These are phyloP conservation scores for Argyrosomus regius DNA, from an alignment of 2,797 vertebrate species.

Conservation along the genomic window DNA sequence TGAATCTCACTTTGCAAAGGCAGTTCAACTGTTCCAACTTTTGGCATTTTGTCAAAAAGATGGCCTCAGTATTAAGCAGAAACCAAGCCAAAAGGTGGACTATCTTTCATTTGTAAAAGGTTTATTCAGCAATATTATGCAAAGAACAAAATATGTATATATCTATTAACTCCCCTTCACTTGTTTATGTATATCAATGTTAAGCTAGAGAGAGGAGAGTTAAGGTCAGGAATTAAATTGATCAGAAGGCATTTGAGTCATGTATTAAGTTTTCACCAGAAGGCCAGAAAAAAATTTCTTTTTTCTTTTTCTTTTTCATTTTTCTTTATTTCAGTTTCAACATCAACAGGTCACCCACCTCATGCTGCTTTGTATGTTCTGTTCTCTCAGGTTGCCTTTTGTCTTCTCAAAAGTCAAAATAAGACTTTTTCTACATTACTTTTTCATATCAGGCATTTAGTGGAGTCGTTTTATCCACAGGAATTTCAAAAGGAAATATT, in stretches of 20 bases:
- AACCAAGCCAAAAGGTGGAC: constrained; percentile 7
- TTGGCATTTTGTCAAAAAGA: constrained; percentile 5
- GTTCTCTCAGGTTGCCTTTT: neutral
- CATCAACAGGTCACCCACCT: neutral
- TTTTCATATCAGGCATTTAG: neutral
- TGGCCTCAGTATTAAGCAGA: constrained; percentile 20
- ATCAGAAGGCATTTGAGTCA: neutral
- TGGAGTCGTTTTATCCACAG: neutral
- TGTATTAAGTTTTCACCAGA: constrained; percentile 13
- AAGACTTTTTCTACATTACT: neutral
- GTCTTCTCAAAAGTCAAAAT: neutral
- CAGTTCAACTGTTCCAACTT: constrained; percentile 24
- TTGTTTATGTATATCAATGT: neutral
- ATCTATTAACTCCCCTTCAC: constrained; percentile 1
- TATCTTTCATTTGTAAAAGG: constrained; percentile 7
- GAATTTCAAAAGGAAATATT: neutral
- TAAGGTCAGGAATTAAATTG: neutral
- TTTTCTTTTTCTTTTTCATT: neutral
- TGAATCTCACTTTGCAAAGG: constrained; percentile 35
- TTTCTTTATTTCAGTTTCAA: neutral
- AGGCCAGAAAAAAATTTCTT: neutral
- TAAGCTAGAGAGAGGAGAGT: neutral
- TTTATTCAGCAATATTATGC: constrained; percentile 14
- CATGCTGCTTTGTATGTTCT: neutral
- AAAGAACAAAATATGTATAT: constrained; percentile 5